phyloP scores from a whole-genome alignment of 2,113 vertebrate species.

The Lynx canadensis region DNA sequence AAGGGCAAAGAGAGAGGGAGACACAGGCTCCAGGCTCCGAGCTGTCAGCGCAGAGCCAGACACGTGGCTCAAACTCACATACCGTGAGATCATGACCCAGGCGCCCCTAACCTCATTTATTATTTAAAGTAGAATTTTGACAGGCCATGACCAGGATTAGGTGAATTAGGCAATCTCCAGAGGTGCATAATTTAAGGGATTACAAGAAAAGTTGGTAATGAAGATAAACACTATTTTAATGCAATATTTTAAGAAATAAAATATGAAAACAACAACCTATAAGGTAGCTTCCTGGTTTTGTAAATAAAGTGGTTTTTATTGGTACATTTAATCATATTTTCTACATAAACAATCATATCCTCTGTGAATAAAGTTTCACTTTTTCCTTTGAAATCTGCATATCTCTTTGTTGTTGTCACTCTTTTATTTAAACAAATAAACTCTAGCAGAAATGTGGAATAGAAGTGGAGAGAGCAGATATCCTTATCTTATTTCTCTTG shows the following conservation, averaged over 20 bases:
- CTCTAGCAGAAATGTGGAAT: neutral
- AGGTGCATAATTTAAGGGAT: neutral
- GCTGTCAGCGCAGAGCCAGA: too few relatives aligned
- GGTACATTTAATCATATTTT: neutral
- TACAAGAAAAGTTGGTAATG: neutral
- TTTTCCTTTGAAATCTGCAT: neutral
- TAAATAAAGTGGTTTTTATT: neutral
- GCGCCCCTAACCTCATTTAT: neutral
- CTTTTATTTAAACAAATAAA: neutral
- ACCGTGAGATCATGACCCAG: too few relatives aligned
- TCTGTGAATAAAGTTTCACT: neutral
- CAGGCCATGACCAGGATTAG: neutral
- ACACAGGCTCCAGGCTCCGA: too few relatives aligned
- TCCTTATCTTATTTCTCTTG: neutral
- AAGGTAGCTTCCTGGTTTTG: neutral
- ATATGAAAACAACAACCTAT: neutral
- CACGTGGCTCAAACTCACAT: too few relatives aligned
- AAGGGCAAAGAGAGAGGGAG: too few relatives aligned
- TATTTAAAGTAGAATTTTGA: neutral
- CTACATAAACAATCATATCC: neutral
- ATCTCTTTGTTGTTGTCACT: neutral
- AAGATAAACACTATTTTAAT: neutral
- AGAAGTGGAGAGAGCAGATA: neutral
- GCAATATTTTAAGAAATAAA: neutral
- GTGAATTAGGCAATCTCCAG: neutral